Conservation (phyloP, 2,797 vertebrate species). For the Spinus pinus region DNA sequence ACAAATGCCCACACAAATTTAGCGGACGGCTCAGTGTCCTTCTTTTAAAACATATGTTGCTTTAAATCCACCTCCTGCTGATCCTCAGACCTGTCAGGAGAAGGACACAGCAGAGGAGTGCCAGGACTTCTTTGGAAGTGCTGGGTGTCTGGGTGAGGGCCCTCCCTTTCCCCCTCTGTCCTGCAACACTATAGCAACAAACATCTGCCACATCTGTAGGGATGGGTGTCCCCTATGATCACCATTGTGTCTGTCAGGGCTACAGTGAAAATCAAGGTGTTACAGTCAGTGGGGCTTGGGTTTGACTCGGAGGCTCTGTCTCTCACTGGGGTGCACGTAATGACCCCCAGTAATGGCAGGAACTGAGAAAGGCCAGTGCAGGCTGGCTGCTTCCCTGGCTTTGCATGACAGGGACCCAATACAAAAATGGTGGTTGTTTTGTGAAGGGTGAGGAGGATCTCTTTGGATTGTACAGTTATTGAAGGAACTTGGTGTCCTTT, state of each 20-base stretch:
- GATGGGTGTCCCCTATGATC: not conserved
- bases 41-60: not conserved
- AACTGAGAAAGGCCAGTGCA: not conserved
- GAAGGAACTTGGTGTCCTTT: not conserved
- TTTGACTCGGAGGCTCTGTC: not conserved
- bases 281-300: not conserved
- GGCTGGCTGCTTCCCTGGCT: not conserved
- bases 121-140: accelerated
- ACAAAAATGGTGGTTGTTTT: not conserved
- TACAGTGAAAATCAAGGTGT: not conserved
- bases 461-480: not conserved
- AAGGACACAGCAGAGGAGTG: not conserved
- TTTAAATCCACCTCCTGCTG: not conserved
- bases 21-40: not conserved
- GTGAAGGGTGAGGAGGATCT: not conserved
- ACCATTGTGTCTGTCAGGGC: not conserved
- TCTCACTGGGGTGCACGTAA: not conserved
- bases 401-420: not conserved
- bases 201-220: not conserved
- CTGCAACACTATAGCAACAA: not conserved
- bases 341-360: not conserved
- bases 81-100: not conserved
- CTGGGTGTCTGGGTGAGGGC: not conserved
- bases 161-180: accelerated
- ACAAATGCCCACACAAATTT: not conserved